These are phyloP conservation scores for Rhizomys pruinosus DNA, from an alignment of 2,113 vertebrate species.

Conservation along the genomic window DNA sequence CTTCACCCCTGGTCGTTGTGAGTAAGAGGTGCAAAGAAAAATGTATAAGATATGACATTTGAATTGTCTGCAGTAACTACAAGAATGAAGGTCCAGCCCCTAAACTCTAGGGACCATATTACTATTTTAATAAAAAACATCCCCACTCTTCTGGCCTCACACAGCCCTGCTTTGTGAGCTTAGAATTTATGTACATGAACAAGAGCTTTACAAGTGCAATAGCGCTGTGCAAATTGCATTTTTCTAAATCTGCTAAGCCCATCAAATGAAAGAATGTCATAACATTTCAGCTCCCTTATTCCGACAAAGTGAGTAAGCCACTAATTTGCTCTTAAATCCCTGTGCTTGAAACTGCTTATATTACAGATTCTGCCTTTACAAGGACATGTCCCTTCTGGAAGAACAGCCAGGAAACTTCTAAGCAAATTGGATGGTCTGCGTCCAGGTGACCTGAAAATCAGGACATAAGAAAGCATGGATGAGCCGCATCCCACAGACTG, in stretches of 20 bases:
- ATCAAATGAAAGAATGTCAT: background rate
- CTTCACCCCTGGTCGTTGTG: no score
- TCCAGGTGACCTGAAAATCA: conserved; percentile 61
- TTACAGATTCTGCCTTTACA: conserved; percentile 63
- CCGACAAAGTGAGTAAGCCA: conserved; percentile 43
- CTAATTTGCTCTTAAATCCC: conserved; percentile 67
- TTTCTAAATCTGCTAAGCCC: conserved; percentile 54
- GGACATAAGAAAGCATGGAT: background rate
- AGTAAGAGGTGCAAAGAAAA: background rate
- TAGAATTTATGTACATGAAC: background rate
- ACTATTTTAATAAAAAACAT: background rate
- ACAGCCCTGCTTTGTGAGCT: background rate
- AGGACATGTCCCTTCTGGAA: conserved; percentile 73
- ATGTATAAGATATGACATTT: background rate
- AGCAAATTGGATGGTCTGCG: conserved; percentile 4
- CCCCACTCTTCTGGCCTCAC: background rate
- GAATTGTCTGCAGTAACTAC: background rate
- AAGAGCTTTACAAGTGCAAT: background rate
- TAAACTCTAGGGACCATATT: background rate
- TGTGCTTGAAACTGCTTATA: conserved; percentile 44
- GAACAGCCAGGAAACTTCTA: conserved; percentile 70
- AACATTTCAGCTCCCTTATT: conserved; percentile 47
- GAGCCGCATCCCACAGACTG: background rate
- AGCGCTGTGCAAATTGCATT: background rate
- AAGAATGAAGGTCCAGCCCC: background rate